Conservation (phyloP, 2,797 vertebrate species). For the Scolopax bukidnonensis region DNA sequence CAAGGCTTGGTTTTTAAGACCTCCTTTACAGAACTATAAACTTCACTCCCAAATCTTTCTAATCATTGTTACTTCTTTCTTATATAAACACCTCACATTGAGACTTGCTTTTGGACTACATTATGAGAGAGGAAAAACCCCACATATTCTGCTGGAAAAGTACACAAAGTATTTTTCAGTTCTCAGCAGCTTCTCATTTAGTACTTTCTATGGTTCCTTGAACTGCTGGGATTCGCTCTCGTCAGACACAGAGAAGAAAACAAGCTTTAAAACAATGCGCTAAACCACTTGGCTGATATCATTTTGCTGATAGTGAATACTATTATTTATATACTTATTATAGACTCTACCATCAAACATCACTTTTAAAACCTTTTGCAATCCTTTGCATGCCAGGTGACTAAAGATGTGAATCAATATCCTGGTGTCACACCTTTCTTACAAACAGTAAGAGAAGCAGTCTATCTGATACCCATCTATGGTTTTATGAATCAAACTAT, state of each 20-base stretch:
- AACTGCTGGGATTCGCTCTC: neutral
- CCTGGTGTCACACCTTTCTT: neutral
- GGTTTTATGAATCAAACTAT: conserved; percentile 22
- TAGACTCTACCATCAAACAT: neutral
- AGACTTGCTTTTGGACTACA: neutral
- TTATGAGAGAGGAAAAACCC: neutral
- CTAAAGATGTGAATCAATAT: neutral
- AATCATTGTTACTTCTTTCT: neutral
- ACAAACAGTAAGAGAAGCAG: neutral
- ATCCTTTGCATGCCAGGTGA: neutral
- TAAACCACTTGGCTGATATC: neutral
- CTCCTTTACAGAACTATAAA: neutral
- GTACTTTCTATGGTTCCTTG: neutral
- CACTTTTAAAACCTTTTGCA: neutral
- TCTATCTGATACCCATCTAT: neutral
- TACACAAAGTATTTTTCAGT: neutral
- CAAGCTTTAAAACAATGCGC: neutral
- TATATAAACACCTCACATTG: neutral
- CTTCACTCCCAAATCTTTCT: neutral
- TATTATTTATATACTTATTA: neutral
- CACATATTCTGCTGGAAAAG: neutral
- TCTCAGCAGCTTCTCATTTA: neutral
- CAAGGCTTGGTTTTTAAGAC: neutral
- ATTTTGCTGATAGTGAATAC: neutral
- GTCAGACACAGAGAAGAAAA: neutral